These are phyloP conservation scores for Ctenomys sociabilis DNA, from an alignment of 2,113 vertebrate species.

Conservation along the genomic window DNA sequence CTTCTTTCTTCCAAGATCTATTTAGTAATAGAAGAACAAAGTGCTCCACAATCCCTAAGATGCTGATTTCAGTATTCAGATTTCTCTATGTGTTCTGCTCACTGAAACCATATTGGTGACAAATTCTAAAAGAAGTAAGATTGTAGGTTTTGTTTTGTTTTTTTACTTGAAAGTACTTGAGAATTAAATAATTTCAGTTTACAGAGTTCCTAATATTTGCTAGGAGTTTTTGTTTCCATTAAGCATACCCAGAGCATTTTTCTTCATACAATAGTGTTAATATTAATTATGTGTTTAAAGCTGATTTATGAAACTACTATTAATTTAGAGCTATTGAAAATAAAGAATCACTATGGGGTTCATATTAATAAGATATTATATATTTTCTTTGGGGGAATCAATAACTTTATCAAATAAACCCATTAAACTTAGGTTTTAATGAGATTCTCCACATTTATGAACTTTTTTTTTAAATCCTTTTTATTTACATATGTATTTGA, in stretches of 20 bases:
- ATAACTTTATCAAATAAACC: conserved; percentile 40
- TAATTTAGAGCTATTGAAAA: conserved; percentile 53
- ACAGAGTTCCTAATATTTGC: conserved; percentile 8
- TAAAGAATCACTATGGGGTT: background rate
- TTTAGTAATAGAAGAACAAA: background rate
- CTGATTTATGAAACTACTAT: conserved; percentile 39
- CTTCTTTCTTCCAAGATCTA: background rate
- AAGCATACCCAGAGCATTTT: background rate
- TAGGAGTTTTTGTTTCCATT: conserved; percentile 11
- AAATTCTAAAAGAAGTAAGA: background rate
- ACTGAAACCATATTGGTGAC: background rate
- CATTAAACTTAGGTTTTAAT: conserved; percentile 6
- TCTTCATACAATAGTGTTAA: background rate
- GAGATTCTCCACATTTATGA: conserved; percentile 7
- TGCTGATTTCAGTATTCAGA: background rate
- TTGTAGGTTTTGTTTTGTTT: background rate
- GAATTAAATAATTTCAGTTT: conserved; percentile 31
- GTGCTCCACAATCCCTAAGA: background rate
- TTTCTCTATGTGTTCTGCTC: background rate
- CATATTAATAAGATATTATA: conserved; percentile 24
- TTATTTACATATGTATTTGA: too few species aligned
- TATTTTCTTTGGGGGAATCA: conserved; percentile 45
- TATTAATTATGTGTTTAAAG: conserved; percentile 40
- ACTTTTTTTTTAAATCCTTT: background rate
- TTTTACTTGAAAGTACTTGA: background rate